Evolutionary conservation across 2,113 vertebrate species (phyloP), one percentile per base, ranked within the genome.

Genomic region (Galeopterus variegatus): DNA sequence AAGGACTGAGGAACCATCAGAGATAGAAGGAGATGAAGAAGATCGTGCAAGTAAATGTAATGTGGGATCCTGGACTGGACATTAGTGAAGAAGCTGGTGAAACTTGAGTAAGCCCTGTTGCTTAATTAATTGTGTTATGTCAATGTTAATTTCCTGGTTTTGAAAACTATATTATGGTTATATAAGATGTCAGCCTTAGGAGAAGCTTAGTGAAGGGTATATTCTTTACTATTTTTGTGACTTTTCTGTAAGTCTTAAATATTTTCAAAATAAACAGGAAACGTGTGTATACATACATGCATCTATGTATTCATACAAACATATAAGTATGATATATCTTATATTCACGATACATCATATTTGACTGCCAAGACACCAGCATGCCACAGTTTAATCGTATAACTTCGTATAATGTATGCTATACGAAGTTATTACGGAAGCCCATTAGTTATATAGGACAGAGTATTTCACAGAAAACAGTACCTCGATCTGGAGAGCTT

Each of bases 241-340:
- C 31, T 64, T 79, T 77, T 72, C 28, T 90, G 4, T 65, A 90
- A 72, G 5, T 36, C 18, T 48, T 48, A 64, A 93, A 33, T 77
- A 28, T 45, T 70, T 93, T 82, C n/a, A 72, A 90, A 95, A 65
- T 79, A 88, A 92, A 76, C 45, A 56, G 23, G 31, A 67, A n/a
- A 48, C 9, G 8, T 3, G 5, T 81, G 48, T 72, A 3, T 86
- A 3, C 7, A 7, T 48, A n/a, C n/a, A n/a, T n/a, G n/a, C n/a
- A n/a, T n/a, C n/a, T n/a, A n/a, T n/a, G n/a, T n/a, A n/a, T n/a
- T n/a, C n/a, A n/a, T n/a, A n/a, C n/a, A n/a, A n/a, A n/a, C n/a
- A n/a, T n/a, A n/a, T n/a, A n/a, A n/a, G n/a, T n/a, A n/a, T n/a
- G n/a, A n/a, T n/a, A n/a, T n/a, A n/a, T n/a, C n/a, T n/a, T n/a